Base-by-base conservation (phyloP, 2,113 vertebrate genomes). In the Cebidichthys violaceus region DNA sequence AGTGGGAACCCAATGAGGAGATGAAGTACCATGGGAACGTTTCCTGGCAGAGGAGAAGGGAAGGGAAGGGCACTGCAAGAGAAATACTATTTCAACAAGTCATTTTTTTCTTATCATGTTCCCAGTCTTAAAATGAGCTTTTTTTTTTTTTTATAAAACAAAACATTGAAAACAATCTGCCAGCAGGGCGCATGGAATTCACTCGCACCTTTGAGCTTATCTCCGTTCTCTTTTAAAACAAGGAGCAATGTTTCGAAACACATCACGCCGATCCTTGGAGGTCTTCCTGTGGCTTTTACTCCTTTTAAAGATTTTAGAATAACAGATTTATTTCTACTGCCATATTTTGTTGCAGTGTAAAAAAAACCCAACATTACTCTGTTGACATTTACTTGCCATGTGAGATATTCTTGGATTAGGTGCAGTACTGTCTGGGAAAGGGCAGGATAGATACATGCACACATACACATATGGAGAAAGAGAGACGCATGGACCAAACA, bases 1-100 rank as follows among this genome's bases (percentile, higher is more conserved):
- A 92, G 85, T n/a, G 20, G 87, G 57, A 65, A 89, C 75, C 81
- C 75, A 88, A 90, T 89, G 83, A 90, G 84, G 59, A 89, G 86
- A 88, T 86, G 83, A 82, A 66, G 72, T 69, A 43, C 85, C 90
- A 67, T 62, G 90, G 85, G 90, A 94, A 88, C 57, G 37, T 79
- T 91, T 88, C 70, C 65, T 86, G 79, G 61, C 75, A 86, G 66
- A n/a, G n/a, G 22, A 54, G 52, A 61, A 33, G 31, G 67, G 20
- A 82, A 41, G 24, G 15, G 1, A 88, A 83, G 57, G 66, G 70
- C 71, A 71, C 33, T 70, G 81, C 75, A 75, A 75, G 8, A 81
- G 4, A 75, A 70, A 69, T n/a, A 11, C 22, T 37, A 57, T 59
- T 62, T 69, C 69, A 85, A 71, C 54, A 60, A 73, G 60, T 72